A percentile compares a stretch with the other conserved stretches of the same genome.
phyloP scores from a whole-genome alignment of 2,888 invertebrate species.

The Diadromus collaris region DNA sequence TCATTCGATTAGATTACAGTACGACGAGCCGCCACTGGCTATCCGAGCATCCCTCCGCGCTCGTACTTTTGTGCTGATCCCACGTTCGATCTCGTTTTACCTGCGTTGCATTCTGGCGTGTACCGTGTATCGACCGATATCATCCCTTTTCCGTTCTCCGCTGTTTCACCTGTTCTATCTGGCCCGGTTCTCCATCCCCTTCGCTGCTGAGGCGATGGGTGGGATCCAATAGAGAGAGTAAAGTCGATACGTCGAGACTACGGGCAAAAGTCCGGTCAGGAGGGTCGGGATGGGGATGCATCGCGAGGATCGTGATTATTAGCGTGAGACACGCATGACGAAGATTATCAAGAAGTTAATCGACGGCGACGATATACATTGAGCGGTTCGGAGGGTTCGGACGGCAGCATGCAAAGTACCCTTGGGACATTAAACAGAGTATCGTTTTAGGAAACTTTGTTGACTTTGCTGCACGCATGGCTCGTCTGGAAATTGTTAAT shows the following conservation, averaged over 20 bases:
- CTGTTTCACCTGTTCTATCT: constrained; percentile 8
- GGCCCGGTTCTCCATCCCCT: constrained; percentile 4
- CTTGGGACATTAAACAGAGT: constrained; percentile 39
- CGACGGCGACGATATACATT: constrained; percentile 25
- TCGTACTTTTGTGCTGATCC: constrained; percentile 31
- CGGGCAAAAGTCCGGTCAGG: neutral
- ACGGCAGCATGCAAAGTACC: constrained; percentile 47
- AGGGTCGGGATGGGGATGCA: neutral
- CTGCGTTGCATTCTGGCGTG: neutral
- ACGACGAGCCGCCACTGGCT: constrained; percentile 63
- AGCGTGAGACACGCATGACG: constrained; percentile 43
- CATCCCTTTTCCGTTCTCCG: constrained; percentile 18
- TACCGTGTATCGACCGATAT: constrained; percentile 20
- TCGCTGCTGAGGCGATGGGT: neutral
- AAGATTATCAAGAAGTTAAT: constrained; percentile 46
- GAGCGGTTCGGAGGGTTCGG: neutral
- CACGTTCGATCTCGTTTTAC: constrained; percentile 21
- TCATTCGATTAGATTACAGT: constrained; percentile 73
- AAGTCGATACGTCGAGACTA: constrained; percentile 3
- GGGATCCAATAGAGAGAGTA: neutral
- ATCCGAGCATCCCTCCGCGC: constrained; percentile 28
- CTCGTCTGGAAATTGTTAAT: constrained; percentile 1
- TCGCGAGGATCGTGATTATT: constrained; percentile 34
- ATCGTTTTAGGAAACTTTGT: constrained; percentile 26
- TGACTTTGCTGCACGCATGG: constrained; percentile 40